Base-by-base conservation (phyloP, 2,888 invertebrate genomes). In the Crematogaster levior region DNA sequence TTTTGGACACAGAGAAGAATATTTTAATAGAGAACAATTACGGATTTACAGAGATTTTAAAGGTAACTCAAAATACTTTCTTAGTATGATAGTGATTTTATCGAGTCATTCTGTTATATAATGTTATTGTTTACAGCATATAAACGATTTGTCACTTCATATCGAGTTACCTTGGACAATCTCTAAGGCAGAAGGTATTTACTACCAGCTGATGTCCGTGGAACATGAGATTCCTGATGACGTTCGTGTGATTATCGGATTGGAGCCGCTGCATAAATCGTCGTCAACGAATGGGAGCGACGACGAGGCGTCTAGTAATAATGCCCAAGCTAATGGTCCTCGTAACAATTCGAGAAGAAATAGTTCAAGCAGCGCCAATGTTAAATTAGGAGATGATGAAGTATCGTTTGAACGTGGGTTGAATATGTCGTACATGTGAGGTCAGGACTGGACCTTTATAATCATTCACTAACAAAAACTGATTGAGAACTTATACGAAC, bases 41-140 rank as follows among this genome's bases (percentile, higher is more conserved):
- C 94, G 99, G 99, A 80, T 98, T 99, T 93, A 99, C 98, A 10
- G 99, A 99, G 95, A 99, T 99, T 93, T 95, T 99, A 46, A 98
- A 98, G 95, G 98, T 98, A 94, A 94, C 6, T 15, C 37, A 30
- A 66, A 80, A 40, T 15, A 1, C n/a, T 66, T 63, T 63, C 61
- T 10, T 5, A 1, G 1, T n/a, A 34, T 53, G 1, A 43, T 12
- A 15, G 15, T 24, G 40, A 56, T 27, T 58, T 84, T 5, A 21
- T 34, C 37, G 37, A 72, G 18, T 63, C 81, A 75, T 85, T 56
- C 77, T 83, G 63, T 40, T 58, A 46, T 58, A 46, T 85, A 77
- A 84, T 84, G 63, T n/a, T 85, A 60, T 85, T 84, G 15, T 60
- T 34, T 43, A n/a, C 95, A 98, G 98, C 99, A 99, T 93, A 97